Evolutionary conservation across 1,140 invertebrate genomes (phyloP), one percentile per base, ranked within the genome.

Genomic region (Drosophila seguyi): DNA sequence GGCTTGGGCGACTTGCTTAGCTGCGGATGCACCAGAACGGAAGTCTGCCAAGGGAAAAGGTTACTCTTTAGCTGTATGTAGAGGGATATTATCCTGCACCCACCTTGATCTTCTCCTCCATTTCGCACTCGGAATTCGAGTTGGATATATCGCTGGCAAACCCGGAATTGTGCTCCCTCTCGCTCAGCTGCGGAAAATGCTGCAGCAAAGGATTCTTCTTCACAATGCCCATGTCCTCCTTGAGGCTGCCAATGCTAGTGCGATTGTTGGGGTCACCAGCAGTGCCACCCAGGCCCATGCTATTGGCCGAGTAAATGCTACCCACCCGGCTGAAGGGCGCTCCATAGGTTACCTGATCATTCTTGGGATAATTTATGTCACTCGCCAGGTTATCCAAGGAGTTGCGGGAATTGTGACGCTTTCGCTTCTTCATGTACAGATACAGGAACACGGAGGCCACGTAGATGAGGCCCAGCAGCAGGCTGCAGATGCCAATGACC

Each of bases 391-490:
- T 91, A 22, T 90, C 81, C 6, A 86, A 53, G 0, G 88, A 83
- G 55, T 79, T 91, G 31, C 92, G 90, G 0, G 80, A 90, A 42
- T 57, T 82, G 41, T 65, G 85, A n/a, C 78, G 92, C 59, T 93
- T 92, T 22, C 93, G 92, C 82, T 94, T 94, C 73, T 95, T 94
- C 52, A 96, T 94, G 79, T 97, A 96, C 8, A 98, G 91, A 84
- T 97, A 98, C 0, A 97, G 93, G 22, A 97, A 95, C 6, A 98
- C 95, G 14, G 96, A 97, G 0, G 96, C 95, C 4, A 97, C 95
- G 81, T 98, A 98, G 74, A 97, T 96, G 14, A 98, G 93, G 0
- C 96, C 97, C 6, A 98, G 93, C 3, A 97, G 93, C 36, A 97
- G 93, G 2, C 96, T 96, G 74, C 96, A 96, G 11, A 97, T 94